phyloP scores from a whole-genome alignment of 2,888 invertebrate genomes.

The Cosmia trapezina region DNA sequence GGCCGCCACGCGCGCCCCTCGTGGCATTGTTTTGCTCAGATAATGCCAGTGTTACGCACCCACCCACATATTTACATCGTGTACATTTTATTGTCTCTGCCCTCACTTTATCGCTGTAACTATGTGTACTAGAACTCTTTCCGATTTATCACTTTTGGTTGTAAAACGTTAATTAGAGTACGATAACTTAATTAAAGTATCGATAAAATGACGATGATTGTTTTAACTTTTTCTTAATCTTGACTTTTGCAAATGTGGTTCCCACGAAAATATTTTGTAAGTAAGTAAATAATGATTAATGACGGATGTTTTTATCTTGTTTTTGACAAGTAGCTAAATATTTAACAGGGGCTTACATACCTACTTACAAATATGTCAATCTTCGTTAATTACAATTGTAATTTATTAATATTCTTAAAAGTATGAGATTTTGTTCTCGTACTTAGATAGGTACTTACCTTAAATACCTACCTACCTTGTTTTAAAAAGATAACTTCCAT shows the following conservation, averaged over 20 bases:
- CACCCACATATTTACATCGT: slow-evolving; percentile 83
- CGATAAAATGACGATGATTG: slow-evolving; percentile 41
- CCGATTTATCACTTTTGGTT: slow-evolving; percentile 69
- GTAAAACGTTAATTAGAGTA: slow-evolving; percentile 79
- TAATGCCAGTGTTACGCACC: slow-evolving; percentile 63
- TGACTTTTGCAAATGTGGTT: slow-evolving; percentile 26
- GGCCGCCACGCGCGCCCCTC: slow-evolving; percentile 83
- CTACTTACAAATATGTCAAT: background rate
- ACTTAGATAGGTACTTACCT: background rate
- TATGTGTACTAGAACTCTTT: slow-evolving; percentile 72
- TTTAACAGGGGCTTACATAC: background rate
- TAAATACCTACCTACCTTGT: too few relatives aligned
- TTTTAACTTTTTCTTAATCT: slow-evolving; percentile 36
- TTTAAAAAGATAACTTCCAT: slow-evolving; percentile 8
- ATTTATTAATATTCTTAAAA: background rate
- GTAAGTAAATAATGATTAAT: slow-evolving; percentile 27
- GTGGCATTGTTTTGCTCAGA: slow-evolving; percentile 88
- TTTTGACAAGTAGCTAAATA: background rate
- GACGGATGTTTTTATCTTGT: slow-evolving; percentile 6
- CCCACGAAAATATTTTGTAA: slow-evolving; percentile 42
- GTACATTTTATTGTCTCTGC: slow-evolving; percentile 76
- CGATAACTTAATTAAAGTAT: slow-evolving; percentile 69
- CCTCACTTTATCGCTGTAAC: slow-evolving; percentile 74
- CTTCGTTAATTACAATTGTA: background rate
- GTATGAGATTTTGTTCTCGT: background rate